Base-by-base conservation (phyloP, 2,113 vertebrate species). In the Protobothrops mucrosquamatus region DNA sequence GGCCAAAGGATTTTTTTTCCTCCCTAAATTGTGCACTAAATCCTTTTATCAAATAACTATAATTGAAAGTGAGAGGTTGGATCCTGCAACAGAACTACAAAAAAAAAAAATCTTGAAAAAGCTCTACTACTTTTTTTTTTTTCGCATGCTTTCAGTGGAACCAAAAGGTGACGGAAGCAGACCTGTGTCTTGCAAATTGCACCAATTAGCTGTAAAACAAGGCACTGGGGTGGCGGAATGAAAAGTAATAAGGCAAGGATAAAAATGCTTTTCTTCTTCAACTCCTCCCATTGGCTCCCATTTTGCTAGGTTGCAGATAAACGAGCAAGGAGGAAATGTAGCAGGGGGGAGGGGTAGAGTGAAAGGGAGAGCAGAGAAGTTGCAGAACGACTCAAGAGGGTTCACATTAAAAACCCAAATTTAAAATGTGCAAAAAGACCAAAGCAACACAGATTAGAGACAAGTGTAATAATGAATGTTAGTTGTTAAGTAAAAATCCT, bases 11-110 rank as follows among this genome's bases (percentile, higher is more conserved):
- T 2, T 11, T 5, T 24, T 18, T 29, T 0, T 3, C 20, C 43
- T 48, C 22, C 29, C 81, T 52, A 52, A 64, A n/a, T 26, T 34
- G 26, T 61, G 46, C 48, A 87, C 23, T 9, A 20, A 10, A 81
- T 39, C 22, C 48, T 81, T 93, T 85, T n/a, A 5, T 52, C 43
- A 90, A 86, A 87, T 57, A 26, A 48, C n/a, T 24, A 22, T 34
- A 52, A 86, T 14, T 93, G 74, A 48, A 93, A 93, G 52, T 22
- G 22, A 93, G 74, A 64, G 29, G 22, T 89, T 89, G 56, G n/a
- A 26, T 26, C 29, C 59, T 64, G 8, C 48, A 64, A 43, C 34
- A 90, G 43, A 64, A 61, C 15, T 29, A 29, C 81, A 87, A 43
- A 69, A 69, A 81, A 46, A 48, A 57, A 81, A 64, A 54, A 64